Conservation (phyloP, 2,113 vertebrate genomes). For the Anser cygnoides region DNA sequence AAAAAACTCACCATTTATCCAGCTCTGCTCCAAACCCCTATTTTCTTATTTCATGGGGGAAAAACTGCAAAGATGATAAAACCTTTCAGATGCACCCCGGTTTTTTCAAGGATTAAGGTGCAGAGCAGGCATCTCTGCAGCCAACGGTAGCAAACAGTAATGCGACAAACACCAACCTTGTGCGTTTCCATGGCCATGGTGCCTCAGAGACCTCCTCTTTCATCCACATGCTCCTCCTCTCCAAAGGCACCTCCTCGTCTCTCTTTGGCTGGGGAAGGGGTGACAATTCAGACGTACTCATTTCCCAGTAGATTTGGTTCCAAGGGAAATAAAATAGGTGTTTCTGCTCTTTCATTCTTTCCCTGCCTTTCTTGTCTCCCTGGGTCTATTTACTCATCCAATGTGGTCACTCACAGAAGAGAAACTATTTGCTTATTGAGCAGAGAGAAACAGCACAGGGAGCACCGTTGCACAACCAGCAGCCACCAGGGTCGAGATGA, state of each 20-base stretch:
- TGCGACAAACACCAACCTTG: background rate
- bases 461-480: background rate
- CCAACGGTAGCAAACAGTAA: conserved; percentile 27
- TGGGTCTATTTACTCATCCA: background rate
- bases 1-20: conserved; percentile 37
- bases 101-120: conserved; percentile 14
- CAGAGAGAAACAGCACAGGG: background rate
- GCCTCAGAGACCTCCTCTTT: conserved; percentile 9
- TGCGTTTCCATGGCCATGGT: conserved; percentile 1
- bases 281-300: background rate
- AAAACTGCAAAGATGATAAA: background rate
- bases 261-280: background rate
- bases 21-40: background rate
- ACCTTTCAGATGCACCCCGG: background rate
- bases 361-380: background rate
- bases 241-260: background rate
- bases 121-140: background rate
- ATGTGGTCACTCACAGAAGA: background rate
- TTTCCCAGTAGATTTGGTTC: background rate
- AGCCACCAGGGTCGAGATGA: background rate
- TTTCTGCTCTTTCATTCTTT: background rate
- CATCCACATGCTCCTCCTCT: background rate
- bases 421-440: background rate
- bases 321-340: too few species aligned
- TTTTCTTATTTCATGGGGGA: background rate